A percentile compares a stretch with the other conserved stretches of the same genome.
Evolutionary conservation across 2,888 invertebrate species (phyloP).

Genomic region (Epiperipatus broadwayi): DNA sequence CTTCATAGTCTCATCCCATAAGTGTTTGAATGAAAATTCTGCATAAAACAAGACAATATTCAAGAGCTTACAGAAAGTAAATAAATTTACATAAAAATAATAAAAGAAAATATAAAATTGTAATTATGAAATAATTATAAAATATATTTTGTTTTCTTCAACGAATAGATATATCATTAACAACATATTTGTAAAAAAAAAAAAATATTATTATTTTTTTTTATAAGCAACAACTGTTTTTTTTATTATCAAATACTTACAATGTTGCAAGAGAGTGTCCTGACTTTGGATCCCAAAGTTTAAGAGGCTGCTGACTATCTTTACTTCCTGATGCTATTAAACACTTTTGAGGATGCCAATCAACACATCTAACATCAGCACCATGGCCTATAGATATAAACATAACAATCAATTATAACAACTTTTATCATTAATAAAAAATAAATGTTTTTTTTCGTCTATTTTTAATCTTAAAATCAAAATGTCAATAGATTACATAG

Average conservation of each 20-base stretch:
- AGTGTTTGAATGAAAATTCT: no score
- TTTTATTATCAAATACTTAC: constrained; percentile 37
- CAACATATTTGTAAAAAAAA: no score
- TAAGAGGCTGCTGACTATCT: constrained; percentile 98
- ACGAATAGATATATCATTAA: constrained; percentile 12
- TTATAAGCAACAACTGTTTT: constrained; percentile 4
- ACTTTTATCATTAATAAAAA: no score
- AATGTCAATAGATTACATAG: no score
- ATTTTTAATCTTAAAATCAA: no score
- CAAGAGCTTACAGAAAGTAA: no score
- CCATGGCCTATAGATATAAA: constrained; percentile 52
- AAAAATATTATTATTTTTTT: constrained; percentile 4
- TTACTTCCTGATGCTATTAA: constrained; percentile 94
- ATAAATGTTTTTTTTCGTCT: no score
- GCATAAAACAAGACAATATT: no score
- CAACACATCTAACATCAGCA: constrained; percentile 95
- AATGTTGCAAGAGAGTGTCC: constrained; percentile 85
- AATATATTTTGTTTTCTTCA: background rate
- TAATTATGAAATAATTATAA: background rate
- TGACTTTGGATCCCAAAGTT: constrained; percentile 95
- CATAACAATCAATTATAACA: background rate
- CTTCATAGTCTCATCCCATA: no score
- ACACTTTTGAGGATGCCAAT: constrained; percentile 97
- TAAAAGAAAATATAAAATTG: constrained; percentile 3
- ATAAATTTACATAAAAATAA: no score